Percentiles rank a stretch among this genome's conserved stretches.
Evolutionary conservation across 2,888 invertebrate genomes (phyloP).

Genomic region (Eubasilissa splendida): DNA sequence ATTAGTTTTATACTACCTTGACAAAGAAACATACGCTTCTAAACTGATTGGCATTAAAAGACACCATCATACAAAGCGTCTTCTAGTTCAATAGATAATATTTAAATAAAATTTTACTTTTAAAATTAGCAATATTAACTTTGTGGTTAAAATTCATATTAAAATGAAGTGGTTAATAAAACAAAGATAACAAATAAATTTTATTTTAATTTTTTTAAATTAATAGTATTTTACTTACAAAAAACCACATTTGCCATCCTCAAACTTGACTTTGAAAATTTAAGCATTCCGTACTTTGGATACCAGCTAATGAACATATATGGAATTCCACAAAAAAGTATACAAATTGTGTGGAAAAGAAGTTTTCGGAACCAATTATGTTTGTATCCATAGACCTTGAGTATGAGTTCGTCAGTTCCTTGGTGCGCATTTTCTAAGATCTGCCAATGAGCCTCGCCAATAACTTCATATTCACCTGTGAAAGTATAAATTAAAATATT

Average conservation of each 20-base stretch:
- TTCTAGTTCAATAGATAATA: no score
- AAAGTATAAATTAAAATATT: neutral
- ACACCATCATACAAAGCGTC: no score
- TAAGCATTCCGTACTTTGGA: constrained; percentile 71
- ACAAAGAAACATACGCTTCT: no score
- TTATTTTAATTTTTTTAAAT: no score
- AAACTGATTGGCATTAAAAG: no score
- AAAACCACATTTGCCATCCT: constrained; percentile 72
- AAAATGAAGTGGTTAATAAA: no score
- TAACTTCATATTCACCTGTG: constrained; percentile 73
- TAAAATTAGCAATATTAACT: no score
- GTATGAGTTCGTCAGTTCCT: constrained; percentile 67
- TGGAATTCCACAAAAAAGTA: constrained; percentile 72
- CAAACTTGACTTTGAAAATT: constrained; percentile 73
- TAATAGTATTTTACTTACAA: constrained; percentile 64
- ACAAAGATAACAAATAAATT: no score
- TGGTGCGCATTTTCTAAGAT: constrained; percentile 67
- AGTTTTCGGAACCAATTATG: constrained; percentile 67
- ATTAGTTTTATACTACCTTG: no score
- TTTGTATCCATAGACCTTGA: constrained; percentile 72
- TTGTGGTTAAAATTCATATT: no score
- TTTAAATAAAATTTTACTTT: no score
- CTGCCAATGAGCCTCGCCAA: constrained; percentile 73
- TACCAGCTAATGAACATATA: constrained; percentile 73
- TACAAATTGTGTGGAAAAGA: constrained; percentile 70